Base-by-base conservation (phyloP, 2,888 invertebrate genomes). In the Pharmacophagus antenor region DNA sequence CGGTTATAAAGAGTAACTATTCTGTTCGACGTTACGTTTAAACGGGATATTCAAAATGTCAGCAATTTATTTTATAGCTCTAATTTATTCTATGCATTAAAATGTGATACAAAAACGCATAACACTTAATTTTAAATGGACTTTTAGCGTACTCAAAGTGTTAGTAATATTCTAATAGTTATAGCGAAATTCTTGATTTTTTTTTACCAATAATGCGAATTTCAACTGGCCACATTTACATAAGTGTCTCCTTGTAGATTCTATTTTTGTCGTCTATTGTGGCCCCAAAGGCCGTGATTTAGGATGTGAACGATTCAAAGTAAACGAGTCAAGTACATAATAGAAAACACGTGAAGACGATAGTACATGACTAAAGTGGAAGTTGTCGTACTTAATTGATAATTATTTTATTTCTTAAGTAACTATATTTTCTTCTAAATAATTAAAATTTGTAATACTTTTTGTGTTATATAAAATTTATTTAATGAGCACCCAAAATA, bases 181-280 rank as follows among this genome's bases (percentile, higher is more conserved):
- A n/a, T 37, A n/a, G 15, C 37, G n/a, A n/a, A 37, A 8, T n/a
- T 4, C n/a, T 27, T 27, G 27, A 27, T 27, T 37, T 37, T n/a
- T 15, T 37, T n/a, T 1, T 37, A 37, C 2, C n/a, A n/a, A 15
- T n/a, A 15, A 37, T n/a, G 27, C n/a, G n/a, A 15, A 37, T 15
- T 37, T 37, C n/a, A 2, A 37, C 5, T n/a, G 37, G n/a, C n/a
- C 25, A 2, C 20, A n/a, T 41, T 49, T 37, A 50, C 21, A 15
- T 52, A 56, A 46, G 52, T 44, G 25, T 15, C 18, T 22, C 47
- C 10, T 5, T 10, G 18, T 23, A 23, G 25, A 22, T 20, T 60
- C 56, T 61, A 56, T 61, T 61, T 56, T 47, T 61, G 48, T 31
- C 55, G 31, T 15, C 31, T 46, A 47, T 46, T 37, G 23, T 22